Evolutionary conservation across 2,797 vertebrate species (phyloP), one percentile per base, ranked within the genome.

Genomic region (Takifugu rubripes): DNA sequence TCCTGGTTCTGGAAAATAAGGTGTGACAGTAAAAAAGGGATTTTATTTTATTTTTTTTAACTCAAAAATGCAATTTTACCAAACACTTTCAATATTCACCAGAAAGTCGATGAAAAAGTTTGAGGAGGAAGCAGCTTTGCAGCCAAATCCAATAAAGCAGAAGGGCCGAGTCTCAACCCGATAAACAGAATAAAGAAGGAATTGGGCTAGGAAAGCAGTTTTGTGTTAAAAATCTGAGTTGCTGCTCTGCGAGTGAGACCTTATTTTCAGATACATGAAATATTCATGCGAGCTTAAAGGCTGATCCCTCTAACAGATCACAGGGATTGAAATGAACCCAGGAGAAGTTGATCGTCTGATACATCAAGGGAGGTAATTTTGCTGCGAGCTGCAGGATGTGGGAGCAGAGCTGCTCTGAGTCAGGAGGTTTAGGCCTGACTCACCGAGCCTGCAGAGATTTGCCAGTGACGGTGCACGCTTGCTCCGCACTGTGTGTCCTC

Each of bases 401-500:
- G 56, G 61, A 64, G 68, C 47, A 66, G 59, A 79, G 75, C 60
- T 84, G 70, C 84, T 89, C 61, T 87, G 77, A 85, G 81, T 85
- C 70, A 88, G 85, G 71, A 84, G 75, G 48, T 78, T 72, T 63
- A 27, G 56, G 52, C 60, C 49, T 72, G 65, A 59, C 60, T 45
- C 51, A 62, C 48, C 44, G 16, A 14, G 12, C 14, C 36, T 14
- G 36, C 36, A 14, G 36, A 40, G 36, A 5, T 10, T 12, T 40
- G 36, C 36, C 36, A 14, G 36, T 5, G 36, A 33, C 31, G 31
- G 8, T 40, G 3, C 36, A 4, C 36, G 14, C 4, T 40, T 14
- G 14, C 36, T 40, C 36, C 36, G 14, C 36, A 40, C 36, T 12
- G 36, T 4, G 33, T 36, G 36, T 40, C 36, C 36, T 40, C 36